A percentile compares a stretch with the other conserved stretches of the same genome.
Conservation (phyloP, 2,888 invertebrate species). For the Holacanthella duospinosa region DNA sequence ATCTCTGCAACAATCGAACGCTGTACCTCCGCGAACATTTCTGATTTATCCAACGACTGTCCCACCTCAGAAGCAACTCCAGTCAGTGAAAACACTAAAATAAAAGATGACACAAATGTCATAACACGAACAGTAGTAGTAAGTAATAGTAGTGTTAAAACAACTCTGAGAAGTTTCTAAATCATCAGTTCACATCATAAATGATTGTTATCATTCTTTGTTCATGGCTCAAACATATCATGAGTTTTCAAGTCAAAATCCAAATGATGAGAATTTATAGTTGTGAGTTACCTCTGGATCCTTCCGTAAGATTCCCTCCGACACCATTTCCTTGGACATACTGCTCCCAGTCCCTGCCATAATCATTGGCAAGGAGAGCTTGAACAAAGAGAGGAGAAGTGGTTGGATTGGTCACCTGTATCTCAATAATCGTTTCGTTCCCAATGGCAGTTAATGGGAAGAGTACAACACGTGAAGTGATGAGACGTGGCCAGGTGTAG, state of each 20-base stretch:
- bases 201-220: too few relatives aligned
- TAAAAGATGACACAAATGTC: neutral
- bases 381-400: constrained; percentile 59
- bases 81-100: constrained; percentile 26
- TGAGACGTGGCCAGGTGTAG: constrained; percentile 35
- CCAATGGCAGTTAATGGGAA: constrained; percentile 36
- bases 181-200: too few relatives aligned
- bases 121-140: too few relatives aligned
- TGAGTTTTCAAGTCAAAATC: too few relatives aligned
- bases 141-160: too few relatives aligned
- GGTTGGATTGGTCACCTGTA: constrained; percentile 53
- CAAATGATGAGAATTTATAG: too few relatives aligned
- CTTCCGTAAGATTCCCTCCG: constrained; percentile 26
- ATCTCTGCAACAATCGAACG: constrained; percentile 27
- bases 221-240: too few relatives aligned
- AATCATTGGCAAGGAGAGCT: constrained; percentile 49
- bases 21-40: constrained; percentile 32
- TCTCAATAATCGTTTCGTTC: constrained; percentile 32
- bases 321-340: constrained; percentile 20
- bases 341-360: constrained; percentile 32
- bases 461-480: constrained; percentile 23
- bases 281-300: constrained; percentile 12
- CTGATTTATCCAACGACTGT: constrained; percentile 33
- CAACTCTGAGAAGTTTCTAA: too few relatives aligned
- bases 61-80: constrained; percentile 34